These are phyloP conservation scores for Glyphotaelius pellucidus DNA, from an alignment of 2,888 invertebrate genomes.

Conservation along the genomic window DNA sequence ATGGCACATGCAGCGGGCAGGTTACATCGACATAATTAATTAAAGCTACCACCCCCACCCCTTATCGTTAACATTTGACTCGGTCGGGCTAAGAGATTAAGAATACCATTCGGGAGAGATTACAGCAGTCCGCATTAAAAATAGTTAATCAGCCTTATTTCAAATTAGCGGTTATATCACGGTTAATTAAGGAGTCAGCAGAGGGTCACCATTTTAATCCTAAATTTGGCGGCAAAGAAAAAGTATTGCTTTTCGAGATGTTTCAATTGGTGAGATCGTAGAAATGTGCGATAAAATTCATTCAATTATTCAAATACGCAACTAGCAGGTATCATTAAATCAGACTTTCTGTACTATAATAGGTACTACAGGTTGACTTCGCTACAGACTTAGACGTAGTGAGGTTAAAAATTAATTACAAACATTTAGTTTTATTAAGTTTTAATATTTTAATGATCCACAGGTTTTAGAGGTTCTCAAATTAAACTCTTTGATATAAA, in stretches of 20 bases:
- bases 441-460: no score
- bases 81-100: conserved; percentile 51
- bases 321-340: no score
- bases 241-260: neutral
- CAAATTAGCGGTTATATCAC: neutral
- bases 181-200: neutral
- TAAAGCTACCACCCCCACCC: conserved; percentile 53
- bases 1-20: conserved; percentile 64
- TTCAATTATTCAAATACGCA: neutral
- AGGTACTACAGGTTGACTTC: no score
- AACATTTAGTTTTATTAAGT: no score
- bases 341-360: no score
- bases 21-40: conserved; percentile 63
- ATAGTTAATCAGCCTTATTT: neutral
- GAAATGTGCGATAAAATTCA: conserved; percentile 7
- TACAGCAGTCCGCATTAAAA: neutral
- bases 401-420: no score
- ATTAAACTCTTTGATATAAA: no score
- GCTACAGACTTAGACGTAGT: no score
- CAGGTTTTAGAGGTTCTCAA: no score
- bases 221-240: neutral
- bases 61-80: conserved; percentile 61
- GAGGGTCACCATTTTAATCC: neutral
- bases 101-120: conserved; percentile 57
- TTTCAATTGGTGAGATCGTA: conserved; percentile 7